Conservation (phyloP, 2,797 vertebrate genomes). For the Halcyon chelicuti region DNA sequence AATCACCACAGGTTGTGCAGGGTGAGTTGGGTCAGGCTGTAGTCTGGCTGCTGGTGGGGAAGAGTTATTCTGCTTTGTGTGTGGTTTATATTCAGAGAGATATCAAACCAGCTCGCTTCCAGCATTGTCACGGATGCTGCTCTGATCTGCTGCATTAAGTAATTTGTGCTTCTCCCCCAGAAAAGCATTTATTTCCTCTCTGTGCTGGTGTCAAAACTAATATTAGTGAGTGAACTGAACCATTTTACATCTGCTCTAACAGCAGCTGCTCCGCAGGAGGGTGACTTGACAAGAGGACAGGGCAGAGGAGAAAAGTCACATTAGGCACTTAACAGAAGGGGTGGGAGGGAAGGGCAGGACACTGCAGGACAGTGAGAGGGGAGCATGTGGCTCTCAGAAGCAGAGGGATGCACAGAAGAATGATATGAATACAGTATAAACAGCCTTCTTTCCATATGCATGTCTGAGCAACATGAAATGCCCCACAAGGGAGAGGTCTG, state of each 20-base stretch:
- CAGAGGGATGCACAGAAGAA: not conserved
- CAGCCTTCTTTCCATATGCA: not conserved
- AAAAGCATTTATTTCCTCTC: constrained; percentile 58
- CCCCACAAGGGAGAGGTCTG: not conserved
- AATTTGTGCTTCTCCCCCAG: constrained; percentile 45
- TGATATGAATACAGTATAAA: not conserved
- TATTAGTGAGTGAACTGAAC: constrained; percentile 9
- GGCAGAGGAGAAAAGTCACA: constrained; percentile 25
- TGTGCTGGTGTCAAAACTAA: constrained; percentile 37
- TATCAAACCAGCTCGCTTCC: constrained; percentile 1
- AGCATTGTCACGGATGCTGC: not conserved
- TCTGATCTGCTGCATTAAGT: constrained; percentile 48
- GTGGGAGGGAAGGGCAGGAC: not conserved
- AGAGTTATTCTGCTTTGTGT: not conserved
- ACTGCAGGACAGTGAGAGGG: not conserved
- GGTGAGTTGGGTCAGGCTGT: not conserved
- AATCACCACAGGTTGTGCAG: not conserved
- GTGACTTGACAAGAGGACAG: constrained; percentile 37
- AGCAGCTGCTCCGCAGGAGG: constrained; percentile 34
- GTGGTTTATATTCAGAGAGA: not conserved
- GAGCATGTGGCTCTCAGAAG: not conserved
- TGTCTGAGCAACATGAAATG: not conserved
- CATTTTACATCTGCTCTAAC: constrained; percentile 50
- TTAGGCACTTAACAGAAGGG: not conserved
- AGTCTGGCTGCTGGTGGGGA: not conserved